Conservation (phyloP, 2,797 vertebrate species). For the Epinephelus malabaricus region DNA sequence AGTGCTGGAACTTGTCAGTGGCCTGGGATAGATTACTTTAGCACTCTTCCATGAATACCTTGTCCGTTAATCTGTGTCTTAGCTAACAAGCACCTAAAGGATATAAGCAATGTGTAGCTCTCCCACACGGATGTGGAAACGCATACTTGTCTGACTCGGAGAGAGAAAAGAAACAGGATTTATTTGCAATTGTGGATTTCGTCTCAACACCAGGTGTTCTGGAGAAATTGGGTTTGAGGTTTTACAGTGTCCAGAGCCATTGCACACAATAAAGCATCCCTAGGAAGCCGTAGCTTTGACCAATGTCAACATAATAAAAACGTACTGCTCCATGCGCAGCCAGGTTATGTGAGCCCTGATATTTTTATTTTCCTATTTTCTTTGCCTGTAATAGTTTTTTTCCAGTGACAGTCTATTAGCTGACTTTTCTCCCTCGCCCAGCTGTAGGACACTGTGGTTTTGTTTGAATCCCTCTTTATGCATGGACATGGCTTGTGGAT, state of each 20-base stretch:
- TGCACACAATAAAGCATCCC: constrained; percentile 62
- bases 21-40: constrained; percentile 70
- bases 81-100: constrained; percentile 76
- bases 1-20: constrained; percentile 53
- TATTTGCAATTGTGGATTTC: constrained; percentile 75
- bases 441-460: constrained; percentile 55
- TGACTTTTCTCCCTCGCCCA: constrained; percentile 22
- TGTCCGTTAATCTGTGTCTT: constrained; percentile 64
- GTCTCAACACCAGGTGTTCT: constrained; percentile 54
- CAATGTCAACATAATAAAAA: constrained; percentile 78
- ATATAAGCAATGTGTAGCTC: constrained; percentile 55
- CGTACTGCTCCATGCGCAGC: constrained; percentile 23
- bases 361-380: constrained; percentile 61
- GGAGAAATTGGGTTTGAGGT: constrained; percentile 54
- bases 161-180: constrained; percentile 64
- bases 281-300: constrained; percentile 65
- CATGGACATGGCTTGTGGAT: constrained; percentile 56
- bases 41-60: constrained; percentile 60
- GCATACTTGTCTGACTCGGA: constrained; percentile 64
- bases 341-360: constrained; percentile 36
- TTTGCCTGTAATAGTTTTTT: constrained; percentile 44
- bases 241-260: constrained; percentile 59
- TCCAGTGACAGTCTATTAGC: constrained; percentile 44
- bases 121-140: constrained; percentile 65
- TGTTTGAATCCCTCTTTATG: constrained; percentile 57